Base-by-base conservation (phyloP, 2,113 vertebrate species). In the Trachemys scripta region DNA sequence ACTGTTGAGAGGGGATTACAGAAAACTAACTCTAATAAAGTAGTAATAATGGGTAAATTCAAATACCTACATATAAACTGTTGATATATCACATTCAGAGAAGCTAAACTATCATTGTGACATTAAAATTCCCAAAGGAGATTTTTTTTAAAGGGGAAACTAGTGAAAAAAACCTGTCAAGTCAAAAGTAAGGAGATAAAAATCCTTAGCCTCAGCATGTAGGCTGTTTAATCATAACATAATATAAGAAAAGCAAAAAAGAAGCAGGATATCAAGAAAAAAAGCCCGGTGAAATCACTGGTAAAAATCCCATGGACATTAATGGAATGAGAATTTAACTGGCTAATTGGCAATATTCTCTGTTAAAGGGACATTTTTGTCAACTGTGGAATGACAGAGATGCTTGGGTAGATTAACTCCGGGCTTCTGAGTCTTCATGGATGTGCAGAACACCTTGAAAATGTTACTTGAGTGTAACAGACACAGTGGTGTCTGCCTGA, bases 41-140 rank as follows among this genome's bases (percentile, higher is more conserved):
- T 84, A 42, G 4, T 79, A 79, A 51, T 1, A 5, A 24, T 16
- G 78, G 47, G 47, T 25, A 3, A 5, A 53, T 31, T 24, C 42
- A 76, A 69, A 78, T 81, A 50, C 78, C 87, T 84, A 35, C 8
- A 1, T 11, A 54, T 45, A 25, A 50, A 50, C 49, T 20, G 59
- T 38, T 56, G 0, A 0, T 38, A 42, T 84, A 88, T 59, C 50
- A 45, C 24, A 5, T 31, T 51, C 3, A n/a, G 82, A 90, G 82
- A 90, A 56, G 86, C 42, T 25, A 24, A 86, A 38, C 9, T 76
- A 53, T 27, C 50, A 27, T 57, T 57, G 10, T 62, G 45, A 57
- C 0, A 0, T 84, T 47, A 4, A 14, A 76, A 87, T 54, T 25
- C 13, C 69, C 29, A 51, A 62, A 88, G 72, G 5, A 85, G 1